Conservation (phyloP, 2,888 invertebrate genomes). For the Drosophila acutilabella region DNA sequence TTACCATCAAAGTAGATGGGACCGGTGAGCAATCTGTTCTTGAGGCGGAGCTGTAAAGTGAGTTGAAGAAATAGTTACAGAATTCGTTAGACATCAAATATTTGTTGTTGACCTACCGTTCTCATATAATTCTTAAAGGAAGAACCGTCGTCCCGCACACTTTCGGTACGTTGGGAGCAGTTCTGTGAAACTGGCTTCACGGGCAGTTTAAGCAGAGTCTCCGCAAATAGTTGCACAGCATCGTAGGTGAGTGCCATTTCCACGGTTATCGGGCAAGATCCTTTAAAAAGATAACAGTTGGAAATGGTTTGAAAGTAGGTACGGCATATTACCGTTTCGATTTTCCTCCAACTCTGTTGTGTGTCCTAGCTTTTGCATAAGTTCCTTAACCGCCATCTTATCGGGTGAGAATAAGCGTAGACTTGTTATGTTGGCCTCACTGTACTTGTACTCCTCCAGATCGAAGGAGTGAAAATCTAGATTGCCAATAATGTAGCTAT, state of each 20-base stretch:
- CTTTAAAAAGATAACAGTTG: constrained; percentile 38
- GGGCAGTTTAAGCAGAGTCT: constrained; percentile 89
- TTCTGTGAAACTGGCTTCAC: constrained; percentile 85
- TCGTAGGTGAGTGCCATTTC: constrained; percentile 94
- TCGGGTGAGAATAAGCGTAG: constrained; percentile 89
- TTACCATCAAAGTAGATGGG: constrained; percentile 92
- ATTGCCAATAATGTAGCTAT: constrained; percentile 92
- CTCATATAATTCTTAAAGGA: constrained; percentile 92
- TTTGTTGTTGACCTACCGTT: constrained; percentile 58
- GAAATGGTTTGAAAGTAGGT: no score
- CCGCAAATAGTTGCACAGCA: constrained; percentile 92
- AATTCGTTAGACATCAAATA: no score
- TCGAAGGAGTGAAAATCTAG: constrained; percentile 89
- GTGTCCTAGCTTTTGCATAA: constrained; percentile 73
- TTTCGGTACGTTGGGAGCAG: constrained; percentile 86
- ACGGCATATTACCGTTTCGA: constrained; percentile 68
- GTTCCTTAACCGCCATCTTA: constrained; percentile 85
- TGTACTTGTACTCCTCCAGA: constrained; percentile 91
- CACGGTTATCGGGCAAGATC: constrained; percentile 85
- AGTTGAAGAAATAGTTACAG: not conserved
- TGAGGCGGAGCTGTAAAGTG: constrained; percentile 64
- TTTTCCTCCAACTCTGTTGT: constrained; percentile 66
- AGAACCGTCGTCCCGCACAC: constrained; percentile 91
- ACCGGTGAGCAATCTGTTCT: constrained; percentile 87
- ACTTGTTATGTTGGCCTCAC: constrained; percentile 93